phyloP scores from a whole-genome alignment of 2,113 vertebrate genomes.

The Oxyura jamaicensis region DNA sequence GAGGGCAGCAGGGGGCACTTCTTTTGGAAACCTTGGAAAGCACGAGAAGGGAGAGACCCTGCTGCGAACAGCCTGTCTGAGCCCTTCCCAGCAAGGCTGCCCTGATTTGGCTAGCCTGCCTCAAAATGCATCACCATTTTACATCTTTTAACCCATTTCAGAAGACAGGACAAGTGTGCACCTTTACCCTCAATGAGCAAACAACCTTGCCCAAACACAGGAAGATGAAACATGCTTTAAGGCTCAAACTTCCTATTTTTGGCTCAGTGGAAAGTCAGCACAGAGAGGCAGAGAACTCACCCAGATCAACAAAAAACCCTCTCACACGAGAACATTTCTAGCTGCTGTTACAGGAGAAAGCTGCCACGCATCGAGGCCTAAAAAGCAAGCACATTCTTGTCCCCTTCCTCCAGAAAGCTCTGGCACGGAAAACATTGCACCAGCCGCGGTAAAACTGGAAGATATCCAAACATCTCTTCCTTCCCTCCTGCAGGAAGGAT shows the following conservation, averaged over 20 bases:
- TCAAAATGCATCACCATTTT: background rate
- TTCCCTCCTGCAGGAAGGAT: background rate
- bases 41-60: too few species aligned
- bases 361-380: background rate
- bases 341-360: background rate
- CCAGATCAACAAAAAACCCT: background rate
- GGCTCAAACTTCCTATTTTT: background rate
- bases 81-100: background rate
- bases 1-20: too few species aligned
- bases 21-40: too few species aligned
- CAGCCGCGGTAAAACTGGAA: background rate
- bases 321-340: background rate
- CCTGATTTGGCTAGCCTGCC: background rate
- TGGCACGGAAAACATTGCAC: background rate
- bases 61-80: background rate
- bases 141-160: background rate
- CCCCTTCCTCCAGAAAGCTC: background rate
- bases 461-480: background rate
- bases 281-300: background rate
- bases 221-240: background rate
- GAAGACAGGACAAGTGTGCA: background rate
- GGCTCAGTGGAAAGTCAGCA: background rate
- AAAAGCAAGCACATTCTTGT: background rate
- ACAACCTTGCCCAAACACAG: accelerated
- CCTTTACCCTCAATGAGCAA: background rate